A percentile compares a stretch with the other conserved stretches of the same genome.
These are phyloP conservation scores for Drosophila serrata DNA, from an alignment of 1,140 invertebrate species.

Conservation along the genomic window DNA sequence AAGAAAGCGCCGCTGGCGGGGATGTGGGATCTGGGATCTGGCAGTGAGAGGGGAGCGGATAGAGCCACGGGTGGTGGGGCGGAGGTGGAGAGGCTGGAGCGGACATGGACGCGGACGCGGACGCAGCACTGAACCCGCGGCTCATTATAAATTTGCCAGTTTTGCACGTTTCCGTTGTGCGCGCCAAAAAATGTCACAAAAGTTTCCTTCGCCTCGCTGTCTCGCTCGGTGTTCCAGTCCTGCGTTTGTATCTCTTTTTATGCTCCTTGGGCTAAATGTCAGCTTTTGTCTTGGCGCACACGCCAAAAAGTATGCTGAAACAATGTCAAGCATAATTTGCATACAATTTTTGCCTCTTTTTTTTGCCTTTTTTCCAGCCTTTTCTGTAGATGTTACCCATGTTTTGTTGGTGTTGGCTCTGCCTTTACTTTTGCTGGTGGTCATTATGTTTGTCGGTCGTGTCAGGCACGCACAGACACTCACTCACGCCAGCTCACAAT, in stretches of 20 bases:
- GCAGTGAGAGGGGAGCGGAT: slow-evolving; percentile 11
- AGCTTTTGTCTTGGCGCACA: slow-evolving; percentile 81
- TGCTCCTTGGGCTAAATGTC: slow-evolving; percentile 81
- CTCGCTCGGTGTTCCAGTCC: slow-evolving; percentile 15
- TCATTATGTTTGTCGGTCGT: slow-evolving; percentile 81
- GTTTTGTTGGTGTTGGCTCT: slow-evolving; percentile 41
- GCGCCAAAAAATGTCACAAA: slow-evolving; percentile 83
- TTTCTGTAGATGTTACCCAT: slow-evolving; percentile 4
- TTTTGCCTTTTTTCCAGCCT: slow-evolving; percentile 15
- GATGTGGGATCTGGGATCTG: slow-evolving; percentile 11
- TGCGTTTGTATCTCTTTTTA: slow-evolving; percentile 55
- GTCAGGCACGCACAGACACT: slow-evolving; percentile 78
- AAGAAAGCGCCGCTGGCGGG: slow-evolving; percentile 71
- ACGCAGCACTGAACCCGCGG: slow-evolving; percentile 66
- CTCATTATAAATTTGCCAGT: slow-evolving; percentile 84
- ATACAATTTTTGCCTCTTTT: slow-evolving; percentile 73
- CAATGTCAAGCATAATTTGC: slow-evolving; percentile 84
- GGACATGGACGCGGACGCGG: slow-evolving; percentile 17
- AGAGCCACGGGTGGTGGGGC: background rate
- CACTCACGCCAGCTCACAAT: slow-evolving; percentile 60
- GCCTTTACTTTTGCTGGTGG: slow-evolving; percentile 49
- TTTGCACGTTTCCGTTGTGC: slow-evolving; percentile 80
- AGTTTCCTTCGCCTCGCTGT: slow-evolving; percentile 56
- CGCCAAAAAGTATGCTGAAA: slow-evolving; percentile 82
- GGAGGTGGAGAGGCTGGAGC: slow-evolving; percentile 24